Evolutionary conservation across 2,888 invertebrate genomes (phyloP), one percentile per base, ranked within the genome.

Genomic region (Zootermopsis nevadensis): DNA sequence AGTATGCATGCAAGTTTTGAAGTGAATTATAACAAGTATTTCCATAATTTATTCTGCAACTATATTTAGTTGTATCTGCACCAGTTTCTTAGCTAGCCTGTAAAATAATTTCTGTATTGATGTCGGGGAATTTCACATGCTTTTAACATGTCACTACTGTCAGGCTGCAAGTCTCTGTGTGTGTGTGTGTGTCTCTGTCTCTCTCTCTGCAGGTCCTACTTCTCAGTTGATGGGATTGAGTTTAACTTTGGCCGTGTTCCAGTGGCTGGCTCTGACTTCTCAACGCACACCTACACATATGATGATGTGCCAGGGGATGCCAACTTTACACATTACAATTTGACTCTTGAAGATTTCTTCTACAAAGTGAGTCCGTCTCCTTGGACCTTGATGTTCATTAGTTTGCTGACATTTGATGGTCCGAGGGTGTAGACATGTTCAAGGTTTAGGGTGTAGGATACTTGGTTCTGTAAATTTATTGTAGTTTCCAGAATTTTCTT

Each of bases 211-310:
- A 91, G 92, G 7, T 92, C 92, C 19, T 89, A 89, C 82, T 89
- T 88, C 84, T 87, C 87, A 12, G 83, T 85, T 22, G 86, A 86
- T 88, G 92, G 92, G 30, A 88, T 91, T 60, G 89, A 91, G 81
- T 92, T 92, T 87, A 90, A 88, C 31, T 87, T 92, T 85, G 91
- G 91, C 1, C 87, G 92, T 83, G 90, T 93, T 66, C 92, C 92
- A 19, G 91, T 93, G 86, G 92, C 90, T 22, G 91, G 92, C 74
- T 90, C 89, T 85, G 93, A 93, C 87, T 93, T 92, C 86, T 92
- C 92, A 1, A 90, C 90, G 2, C 89, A 88, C n/a, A 87, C 89
- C 6, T 92, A 92, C 86, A 91, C 91, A 4, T 92, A 92, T 86
- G 90, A 91, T 86, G 91, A 91, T 85, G 86, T 87, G 66, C 88